phyloP scores from a whole-genome alignment of 2,113 vertebrate genomes.

The Zosterops lateralis region DNA sequence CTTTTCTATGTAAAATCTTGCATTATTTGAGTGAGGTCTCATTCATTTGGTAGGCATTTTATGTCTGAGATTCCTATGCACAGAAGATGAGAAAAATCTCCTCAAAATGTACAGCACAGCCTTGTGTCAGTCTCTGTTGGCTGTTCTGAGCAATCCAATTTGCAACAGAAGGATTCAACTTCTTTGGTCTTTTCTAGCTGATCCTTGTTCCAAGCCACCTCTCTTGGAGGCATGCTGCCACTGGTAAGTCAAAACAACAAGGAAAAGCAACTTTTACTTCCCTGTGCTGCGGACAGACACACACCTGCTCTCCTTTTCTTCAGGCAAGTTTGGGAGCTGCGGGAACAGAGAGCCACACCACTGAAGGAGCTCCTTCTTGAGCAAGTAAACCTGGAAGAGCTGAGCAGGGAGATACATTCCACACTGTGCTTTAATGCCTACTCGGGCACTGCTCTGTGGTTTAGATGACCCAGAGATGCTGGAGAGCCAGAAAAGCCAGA shows the following conservation, averaged over 20 bases:
- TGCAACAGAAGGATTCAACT: background rate
- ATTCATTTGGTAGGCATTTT: background rate
- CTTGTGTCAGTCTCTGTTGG: background rate
- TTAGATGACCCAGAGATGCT: background rate
- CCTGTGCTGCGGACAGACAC: background rate
- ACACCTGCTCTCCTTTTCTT: background rate
- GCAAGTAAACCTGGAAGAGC: background rate
- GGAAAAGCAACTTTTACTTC: background rate
- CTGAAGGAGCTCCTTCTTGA: background rate
- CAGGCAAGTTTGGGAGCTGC: background rate
- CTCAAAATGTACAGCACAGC: accelerated
- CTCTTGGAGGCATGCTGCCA: background rate
- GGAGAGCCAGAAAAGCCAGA: background rate
- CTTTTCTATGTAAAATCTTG: background rate
- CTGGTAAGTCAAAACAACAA: background rate
- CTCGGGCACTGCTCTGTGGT: background rate
- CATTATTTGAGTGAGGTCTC: background rate
- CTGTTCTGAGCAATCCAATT: background rate
- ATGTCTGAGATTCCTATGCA: background rate
- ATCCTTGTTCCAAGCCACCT: background rate
- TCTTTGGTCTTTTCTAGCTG: background rate
- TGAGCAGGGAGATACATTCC: background rate
- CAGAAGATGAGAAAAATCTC: background rate
- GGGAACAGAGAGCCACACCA: accelerated
- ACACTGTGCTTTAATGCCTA: background rate